These are phyloP conservation scores for Clarias macrocephalus DNA, from an alignment of 2,113 vertebrate genomes.

Conservation along the genomic window DNA sequence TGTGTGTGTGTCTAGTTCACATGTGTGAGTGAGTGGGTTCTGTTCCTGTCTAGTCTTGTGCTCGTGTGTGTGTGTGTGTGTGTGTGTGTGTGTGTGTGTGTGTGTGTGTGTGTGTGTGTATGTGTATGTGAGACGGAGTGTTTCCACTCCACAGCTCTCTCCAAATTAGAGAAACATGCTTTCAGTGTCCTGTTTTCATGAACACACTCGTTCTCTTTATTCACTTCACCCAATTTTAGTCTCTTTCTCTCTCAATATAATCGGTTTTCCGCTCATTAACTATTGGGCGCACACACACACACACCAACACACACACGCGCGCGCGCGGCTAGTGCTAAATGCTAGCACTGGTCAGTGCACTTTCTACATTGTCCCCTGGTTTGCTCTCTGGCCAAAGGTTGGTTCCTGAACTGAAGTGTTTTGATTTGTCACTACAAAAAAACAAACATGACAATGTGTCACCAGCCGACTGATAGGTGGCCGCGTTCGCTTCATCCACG, in stretches of 20 bases:
- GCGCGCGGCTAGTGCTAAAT: background rate
- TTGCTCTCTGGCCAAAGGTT: background rate
- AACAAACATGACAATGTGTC: background rate
- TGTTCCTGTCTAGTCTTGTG: background rate
- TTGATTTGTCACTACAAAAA: no score
- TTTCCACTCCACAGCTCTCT: constrained; percentile 14
- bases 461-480: background rate
- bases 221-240: constrained; percentile 12
- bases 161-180: background rate
- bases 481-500: no score
- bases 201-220: constrained; percentile 48
- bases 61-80: background rate
- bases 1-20: no score
- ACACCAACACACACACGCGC: no score
- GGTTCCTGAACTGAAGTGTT: no score
- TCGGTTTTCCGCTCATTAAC: background rate
- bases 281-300: no score
- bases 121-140: background rate
- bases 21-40: no score
- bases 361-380: no score
- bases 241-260: background rate
- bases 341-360: no score
- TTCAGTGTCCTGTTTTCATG: background rate
- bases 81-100: background rate
- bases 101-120: background rate